Percentiles rank a stretch among this genome's conserved stretches.
Conservation (phyloP, 2,113 vertebrate species). For the Henicopernis longicauda region DNA sequence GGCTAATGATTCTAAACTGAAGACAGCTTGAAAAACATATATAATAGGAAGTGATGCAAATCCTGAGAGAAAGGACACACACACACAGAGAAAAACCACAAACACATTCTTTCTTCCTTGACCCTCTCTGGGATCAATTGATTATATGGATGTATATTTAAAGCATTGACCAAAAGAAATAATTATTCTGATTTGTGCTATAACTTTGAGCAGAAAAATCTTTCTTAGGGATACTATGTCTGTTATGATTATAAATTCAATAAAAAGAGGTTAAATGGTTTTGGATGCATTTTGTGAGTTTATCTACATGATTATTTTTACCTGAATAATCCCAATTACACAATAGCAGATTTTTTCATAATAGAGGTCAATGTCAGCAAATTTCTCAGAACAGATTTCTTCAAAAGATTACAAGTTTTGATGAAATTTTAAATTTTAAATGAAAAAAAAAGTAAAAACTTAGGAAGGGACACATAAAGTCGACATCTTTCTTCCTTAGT, state of each 20-base stretch:
- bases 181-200: background rate
- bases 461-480: background rate
- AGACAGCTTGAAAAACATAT: background rate
- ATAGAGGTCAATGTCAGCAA: background rate
- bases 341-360: background rate
- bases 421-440: background rate
- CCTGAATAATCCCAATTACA: background rate
- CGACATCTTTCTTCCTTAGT: background rate
- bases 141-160: background rate
- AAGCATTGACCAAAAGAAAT: background rate
- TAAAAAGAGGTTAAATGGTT: background rate
- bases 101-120: background rate
- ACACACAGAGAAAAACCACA: background rate
- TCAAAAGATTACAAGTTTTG: background rate
- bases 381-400: background rate
- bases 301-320: background rate
- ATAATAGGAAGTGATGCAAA: background rate
- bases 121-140: background rate
- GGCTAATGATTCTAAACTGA: background rate
- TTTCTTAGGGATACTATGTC: background rate
- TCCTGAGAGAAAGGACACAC: background rate
- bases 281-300: background rate
- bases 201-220: background rate
- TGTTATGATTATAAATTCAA: background rate
- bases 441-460: background rate